Evolutionary conservation across 2,888 invertebrate genomes (phyloP).

Genomic region (Drosophila trichaetosa): DNA sequence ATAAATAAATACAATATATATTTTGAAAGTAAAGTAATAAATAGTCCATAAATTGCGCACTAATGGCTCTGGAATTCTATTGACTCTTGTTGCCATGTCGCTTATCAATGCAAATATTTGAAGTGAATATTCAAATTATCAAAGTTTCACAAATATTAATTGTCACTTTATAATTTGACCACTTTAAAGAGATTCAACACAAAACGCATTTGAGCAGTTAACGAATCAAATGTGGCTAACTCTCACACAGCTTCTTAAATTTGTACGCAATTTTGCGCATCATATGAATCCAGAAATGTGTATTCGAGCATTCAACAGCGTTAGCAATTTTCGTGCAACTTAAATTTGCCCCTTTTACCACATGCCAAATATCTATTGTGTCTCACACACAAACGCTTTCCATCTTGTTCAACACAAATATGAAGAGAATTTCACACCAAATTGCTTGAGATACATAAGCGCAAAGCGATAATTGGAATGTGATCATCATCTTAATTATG

Average conservation of each 20-base stretch:
- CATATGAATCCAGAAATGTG: not conserved
- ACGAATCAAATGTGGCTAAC: not conserved
- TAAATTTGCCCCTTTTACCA: not conserved
- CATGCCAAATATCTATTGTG: slow-evolving; percentile 1
- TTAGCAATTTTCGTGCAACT: not conserved
- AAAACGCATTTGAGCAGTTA: not conserved
- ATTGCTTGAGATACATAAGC: not conserved
- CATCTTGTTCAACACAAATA: slow-evolving; percentile 3
- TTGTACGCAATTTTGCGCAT: not conserved
- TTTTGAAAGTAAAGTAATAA: too few species aligned
- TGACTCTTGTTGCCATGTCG: not conserved
- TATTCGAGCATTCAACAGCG: not conserved
- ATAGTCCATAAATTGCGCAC: not conserved
- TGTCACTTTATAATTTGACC: not conserved
- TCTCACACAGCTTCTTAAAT: not conserved
- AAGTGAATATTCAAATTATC: not conserved
- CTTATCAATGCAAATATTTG: not conserved
- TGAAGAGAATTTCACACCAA: slow-evolving; percentile 13
- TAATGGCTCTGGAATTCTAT: not conserved
- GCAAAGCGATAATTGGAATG: slow-evolving; percentile 15
- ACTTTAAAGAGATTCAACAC: not conserved
- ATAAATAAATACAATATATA: slow-evolving; percentile 10
- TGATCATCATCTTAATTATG: slow-evolving; percentile 46
- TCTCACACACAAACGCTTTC: not conserved
- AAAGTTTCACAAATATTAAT: not conserved